phyloP scores from a whole-genome alignment of 2,797 vertebrate species.

The Sebastes flavidus region DNA sequence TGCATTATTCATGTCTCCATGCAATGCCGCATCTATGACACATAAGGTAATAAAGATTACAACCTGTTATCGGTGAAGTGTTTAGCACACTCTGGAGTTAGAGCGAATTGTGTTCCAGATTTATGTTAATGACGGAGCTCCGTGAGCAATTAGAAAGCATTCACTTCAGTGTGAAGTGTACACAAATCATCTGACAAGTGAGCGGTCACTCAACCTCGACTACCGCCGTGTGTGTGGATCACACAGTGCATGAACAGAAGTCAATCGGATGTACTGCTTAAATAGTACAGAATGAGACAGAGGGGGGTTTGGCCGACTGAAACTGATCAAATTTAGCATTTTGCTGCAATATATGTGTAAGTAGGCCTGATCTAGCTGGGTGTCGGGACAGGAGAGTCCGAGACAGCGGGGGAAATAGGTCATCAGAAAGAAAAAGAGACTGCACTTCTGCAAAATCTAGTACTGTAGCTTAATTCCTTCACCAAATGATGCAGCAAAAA shows the following conservation, averaged over 20 bases:
- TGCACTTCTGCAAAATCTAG: slow-evolving; percentile 76
- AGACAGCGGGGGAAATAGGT: slow-evolving; percentile 37
- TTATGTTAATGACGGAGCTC: slow-evolving; percentile 69
- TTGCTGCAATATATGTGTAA: slow-evolving; percentile 38
- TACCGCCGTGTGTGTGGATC: slow-evolving; percentile 36
- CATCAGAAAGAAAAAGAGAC: slow-evolving; percentile 72
- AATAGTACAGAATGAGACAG: slow-evolving; percentile 17
- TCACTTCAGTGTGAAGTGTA: slow-evolving; percentile 60
- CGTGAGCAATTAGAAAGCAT: slow-evolving; percentile 66
- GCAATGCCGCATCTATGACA: slow-evolving; percentile 67
- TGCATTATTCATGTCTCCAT: slow-evolving; percentile 71
- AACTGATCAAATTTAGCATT: slow-evolving; percentile 44
- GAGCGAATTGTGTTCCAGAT: slow-evolving; percentile 64
- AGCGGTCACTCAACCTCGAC: slow-evolving; percentile 70
- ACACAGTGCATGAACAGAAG: slow-evolving; percentile 41
- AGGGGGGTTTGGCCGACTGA: not conserved
- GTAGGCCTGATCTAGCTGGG: slow-evolving; percentile 26
- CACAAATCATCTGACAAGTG: slow-evolving; percentile 73
- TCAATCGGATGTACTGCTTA: slow-evolving; percentile 29
- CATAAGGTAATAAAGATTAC: slow-evolving; percentile 77
- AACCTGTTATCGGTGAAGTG: slow-evolving; percentile 75
- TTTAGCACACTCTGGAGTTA: slow-evolving; percentile 72
- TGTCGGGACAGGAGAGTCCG: slow-evolving; percentile 41
- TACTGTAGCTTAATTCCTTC: slow-evolving; percentile 73
- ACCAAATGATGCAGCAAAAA: slow-evolving; percentile 63